Conservation (phyloP, 2,113 vertebrate genomes). For the Pachypanchax playfairii region DNA sequence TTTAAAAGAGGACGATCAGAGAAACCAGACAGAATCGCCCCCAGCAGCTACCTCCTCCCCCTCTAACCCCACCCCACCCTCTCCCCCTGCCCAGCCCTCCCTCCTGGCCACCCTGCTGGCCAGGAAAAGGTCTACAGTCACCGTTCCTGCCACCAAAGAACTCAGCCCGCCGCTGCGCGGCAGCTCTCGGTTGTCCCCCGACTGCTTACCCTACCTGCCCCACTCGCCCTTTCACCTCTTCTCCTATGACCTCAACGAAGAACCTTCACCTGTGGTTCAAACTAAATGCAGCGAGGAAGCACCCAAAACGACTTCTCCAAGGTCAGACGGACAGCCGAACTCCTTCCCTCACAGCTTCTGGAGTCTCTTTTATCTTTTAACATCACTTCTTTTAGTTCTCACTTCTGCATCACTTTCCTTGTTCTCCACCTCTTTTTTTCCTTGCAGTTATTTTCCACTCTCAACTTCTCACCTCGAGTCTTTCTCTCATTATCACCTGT, state of each 20-base stretch:
- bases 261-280: slow-evolving; percentile 33
- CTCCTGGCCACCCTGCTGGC: slow-evolving; percentile 74
- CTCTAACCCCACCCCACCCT: slow-evolving; percentile 4
- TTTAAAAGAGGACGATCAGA: slow-evolving; percentile 73
- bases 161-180: slow-evolving; percentile 69
- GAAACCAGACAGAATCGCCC: slow-evolving; percentile 13
- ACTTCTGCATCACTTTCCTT: slow-evolving; percentile 28
- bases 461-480: slow-evolving; percentile 26
- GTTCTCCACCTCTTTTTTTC: slow-evolving; percentile 21
- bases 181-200: slow-evolving; percentile 61
- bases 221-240: slow-evolving; percentile 95
- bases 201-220: slow-evolving; percentile 88
- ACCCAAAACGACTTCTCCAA: slow-evolving; percentile 33
- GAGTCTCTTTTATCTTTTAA: slow-evolving; percentile 10
- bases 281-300: slow-evolving; percentile 39
- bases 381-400: slow-evolving; percentile 28
- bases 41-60: not conserved
- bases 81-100: slow-evolving; percentile 64
- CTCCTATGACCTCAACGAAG: slow-evolving; percentile 90
- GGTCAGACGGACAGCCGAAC: slow-evolving; percentile 52
- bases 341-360: slow-evolving; percentile 12
- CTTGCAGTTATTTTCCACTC: slow-evolving; percentile 24
- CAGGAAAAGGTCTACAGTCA: slow-evolving; percentile 65
- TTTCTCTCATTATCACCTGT: slow-evolving; percentile 36
- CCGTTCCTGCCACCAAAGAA: slow-evolving; percentile 67